These are phyloP conservation scores for Argopecten irradians DNA, from an alignment of 1,140 invertebrate species.

Conservation along the genomic window DNA sequence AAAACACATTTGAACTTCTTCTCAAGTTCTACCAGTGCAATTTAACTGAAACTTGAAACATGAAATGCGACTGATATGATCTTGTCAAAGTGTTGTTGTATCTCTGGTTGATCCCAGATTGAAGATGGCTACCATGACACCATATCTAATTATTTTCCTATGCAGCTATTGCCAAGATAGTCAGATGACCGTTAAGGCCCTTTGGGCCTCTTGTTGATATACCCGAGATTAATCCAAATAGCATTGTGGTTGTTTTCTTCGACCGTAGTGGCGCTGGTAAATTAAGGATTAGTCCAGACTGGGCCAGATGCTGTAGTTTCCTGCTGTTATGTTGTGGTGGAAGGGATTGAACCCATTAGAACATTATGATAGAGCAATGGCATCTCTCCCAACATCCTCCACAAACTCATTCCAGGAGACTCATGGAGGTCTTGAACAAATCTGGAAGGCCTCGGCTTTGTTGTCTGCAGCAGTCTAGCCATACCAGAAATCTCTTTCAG, in stretches of 20 bases:
- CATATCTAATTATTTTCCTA: too few relatives aligned
- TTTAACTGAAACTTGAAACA: too few relatives aligned
- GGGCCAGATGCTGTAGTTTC: neutral
- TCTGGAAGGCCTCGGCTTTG: neutral
- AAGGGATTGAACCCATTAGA: slow-evolving; percentile 24
- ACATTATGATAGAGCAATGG: slow-evolving; percentile 7
- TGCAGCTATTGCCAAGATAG: too few relatives aligned
- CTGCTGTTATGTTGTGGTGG: neutral
- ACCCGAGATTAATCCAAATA: slow-evolving; percentile 24
- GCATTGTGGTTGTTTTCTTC: neutral
- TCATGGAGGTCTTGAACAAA: neutral
- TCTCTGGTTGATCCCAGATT: too few relatives aligned
- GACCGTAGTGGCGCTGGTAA: neutral
- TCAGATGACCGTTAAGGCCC: too few relatives aligned
- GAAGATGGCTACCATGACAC: too few relatives aligned
- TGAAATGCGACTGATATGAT: too few relatives aligned
- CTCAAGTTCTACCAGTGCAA: too few relatives aligned
- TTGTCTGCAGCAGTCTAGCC: neutral
- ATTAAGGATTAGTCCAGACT: neutral
- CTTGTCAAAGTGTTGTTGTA: too few relatives aligned
- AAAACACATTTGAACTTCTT: too few relatives aligned
- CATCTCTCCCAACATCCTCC: neutral
- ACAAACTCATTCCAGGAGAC: neutral
- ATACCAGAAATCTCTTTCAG: neutral
- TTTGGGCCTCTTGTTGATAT: too few relatives aligned